Evolutionary conservation across 2,113 vertebrate species (phyloP), one percentile per base, ranked within the genome.

Genomic region (Trematocara zebra): DNA sequence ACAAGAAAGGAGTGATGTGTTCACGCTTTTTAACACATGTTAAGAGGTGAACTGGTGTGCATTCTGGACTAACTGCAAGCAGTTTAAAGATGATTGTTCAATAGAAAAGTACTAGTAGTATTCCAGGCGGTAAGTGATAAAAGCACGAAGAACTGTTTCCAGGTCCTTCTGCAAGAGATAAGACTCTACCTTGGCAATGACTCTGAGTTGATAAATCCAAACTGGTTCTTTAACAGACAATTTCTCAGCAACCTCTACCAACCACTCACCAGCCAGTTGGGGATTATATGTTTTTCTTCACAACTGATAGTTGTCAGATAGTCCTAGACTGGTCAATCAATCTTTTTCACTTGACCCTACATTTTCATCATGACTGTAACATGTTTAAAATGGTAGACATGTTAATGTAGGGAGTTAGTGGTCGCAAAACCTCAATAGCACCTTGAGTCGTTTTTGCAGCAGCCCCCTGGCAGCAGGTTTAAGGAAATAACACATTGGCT

Each of bases 131-230:
- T 64, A n/a, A 37, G 59, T 37, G 33, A 11, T 64, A 37, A 64
- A 64, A 37, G 17, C 17, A 64, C 0, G 1, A 64, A 64, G 0
- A 64, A 64, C 59, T 0, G 10, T 37, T 61, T 64, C 10, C 59
- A 64, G 31, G 17, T 64, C 17, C 59, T 59, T 59, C 56, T 35
- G 59, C 59, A 64, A 64, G 59, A 64, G 31, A 35, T n/a, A 35
- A 0, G 31, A 35, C 59, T 64, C 31, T 64, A 61, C 9, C 31
- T 61, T 35, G 57, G 31, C 57, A 61, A 61, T 35, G 57, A 61
- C 57, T 35, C 5, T n/a, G 31, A 61, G 59, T 64, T 35, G 59
- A 35, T 35, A 64, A 64, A 64, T 35, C 31, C 10, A 64, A 64
- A 11, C 31, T 42, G 20, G 8, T 42, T 42, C 67, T 72, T 28